These are phyloP conservation scores for Cyphomyrus discorhynchus DNA, from an alignment of 2,113 vertebrate genomes.

Conservation along the genomic window DNA sequence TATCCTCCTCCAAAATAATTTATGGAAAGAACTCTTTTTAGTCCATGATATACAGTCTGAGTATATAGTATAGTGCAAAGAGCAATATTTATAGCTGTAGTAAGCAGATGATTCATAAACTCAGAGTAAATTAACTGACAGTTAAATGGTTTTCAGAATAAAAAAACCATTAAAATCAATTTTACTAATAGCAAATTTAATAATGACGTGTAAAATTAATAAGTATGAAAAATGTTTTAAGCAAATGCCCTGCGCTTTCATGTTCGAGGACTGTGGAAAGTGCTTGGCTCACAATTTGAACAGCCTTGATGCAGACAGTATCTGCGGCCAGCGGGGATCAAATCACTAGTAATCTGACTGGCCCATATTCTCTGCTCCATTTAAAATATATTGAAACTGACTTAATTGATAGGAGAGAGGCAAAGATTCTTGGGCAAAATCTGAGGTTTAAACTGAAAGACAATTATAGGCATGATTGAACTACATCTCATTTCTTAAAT, in stretches of 20 bases:
- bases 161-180: slow-evolving; percentile 6
- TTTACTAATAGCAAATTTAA: slow-evolving; percentile 3
- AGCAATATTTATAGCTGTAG: background rate
- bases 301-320: background rate
- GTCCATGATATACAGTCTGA: background rate
- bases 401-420: background rate
- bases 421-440: background rate
- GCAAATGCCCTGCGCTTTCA: background rate
- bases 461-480: background rate
- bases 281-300: background rate
- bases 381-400: background rate
- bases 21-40: background rate
- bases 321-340: background rate
- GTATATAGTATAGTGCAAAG: background rate
- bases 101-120: background rate
- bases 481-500: background rate
- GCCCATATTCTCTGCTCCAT: background rate
- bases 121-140: background rate
- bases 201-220: background rate
- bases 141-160: background rate
- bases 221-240: background rate
- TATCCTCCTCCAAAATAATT: background rate
- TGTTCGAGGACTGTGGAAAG: background rate
- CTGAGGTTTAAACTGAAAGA: background rate
- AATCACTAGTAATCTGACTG: background rate